A percentile compares a stretch with the other conserved stretches of the same genome.
Evolutionary conservation across 2,888 invertebrate genomes (phyloP).

Genomic region (Dicyrtoma fusca): DNA sequence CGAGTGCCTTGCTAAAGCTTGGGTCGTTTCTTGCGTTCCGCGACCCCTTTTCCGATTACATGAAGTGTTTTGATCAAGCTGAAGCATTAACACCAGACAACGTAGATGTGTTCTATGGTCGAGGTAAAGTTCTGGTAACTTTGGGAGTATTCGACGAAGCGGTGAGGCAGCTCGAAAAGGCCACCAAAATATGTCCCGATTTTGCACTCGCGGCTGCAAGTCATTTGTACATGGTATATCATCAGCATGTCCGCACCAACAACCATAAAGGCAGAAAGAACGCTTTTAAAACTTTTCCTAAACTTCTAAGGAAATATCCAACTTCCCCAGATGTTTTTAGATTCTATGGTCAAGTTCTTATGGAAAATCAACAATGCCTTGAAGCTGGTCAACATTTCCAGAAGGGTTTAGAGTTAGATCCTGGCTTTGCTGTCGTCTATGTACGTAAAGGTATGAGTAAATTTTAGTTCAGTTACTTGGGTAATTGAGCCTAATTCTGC

Average conservation of each 20-base stretch:
- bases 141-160: conserved; percentile 81
- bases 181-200: conserved; percentile 78
- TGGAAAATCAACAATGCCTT: conserved; percentile 80
- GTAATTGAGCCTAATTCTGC: background rate
- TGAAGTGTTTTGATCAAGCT: conserved; percentile 79
- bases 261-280: conserved; percentile 64
- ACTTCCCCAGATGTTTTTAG: conserved; percentile 84
- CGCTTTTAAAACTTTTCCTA: conserved; percentile 74
- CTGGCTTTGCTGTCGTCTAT: conserved; percentile 80
- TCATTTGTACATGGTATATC: conserved; percentile 86
- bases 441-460: conserved; percentile 75
- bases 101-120: conserved; percentile 88
- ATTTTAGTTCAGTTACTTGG: background rate
- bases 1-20: conserved; percentile 85
- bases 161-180: conserved; percentile 77
- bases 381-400: conserved; percentile 81
- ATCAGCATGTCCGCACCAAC: conserved; percentile 68
- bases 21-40: conserved; percentile 82
- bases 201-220: conserved; percentile 87
- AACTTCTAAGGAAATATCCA: conserved; percentile 77
- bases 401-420: conserved; percentile 79
- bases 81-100: conserved; percentile 76
- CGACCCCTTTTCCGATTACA: conserved; percentile 71
- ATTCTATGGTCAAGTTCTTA: conserved; percentile 83
- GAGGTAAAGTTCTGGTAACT: conserved; percentile 84